Conservation (phyloP, 2,888 invertebrate genomes). For the Caprella mutica region DNA sequence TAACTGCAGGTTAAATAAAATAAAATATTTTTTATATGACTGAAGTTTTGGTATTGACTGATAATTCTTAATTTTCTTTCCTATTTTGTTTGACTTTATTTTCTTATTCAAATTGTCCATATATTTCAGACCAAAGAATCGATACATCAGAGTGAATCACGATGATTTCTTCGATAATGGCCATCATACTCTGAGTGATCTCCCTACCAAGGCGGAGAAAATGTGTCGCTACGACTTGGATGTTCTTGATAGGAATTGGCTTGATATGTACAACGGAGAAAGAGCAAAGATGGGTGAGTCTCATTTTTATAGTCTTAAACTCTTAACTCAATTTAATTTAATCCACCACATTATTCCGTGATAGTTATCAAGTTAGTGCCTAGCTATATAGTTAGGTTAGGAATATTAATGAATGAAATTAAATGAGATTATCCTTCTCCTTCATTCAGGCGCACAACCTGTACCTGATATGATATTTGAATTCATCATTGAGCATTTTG, state of each 20-base stretch:
- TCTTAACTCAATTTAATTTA: too few relatives aligned
- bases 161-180: conserved; percentile 75
- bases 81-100: too few relatives aligned
- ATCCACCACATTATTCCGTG: too few relatives aligned
- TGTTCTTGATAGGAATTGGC: conserved; percentile 82
- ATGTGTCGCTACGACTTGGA: conserved; percentile 92
- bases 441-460: conserved; percentile 26
- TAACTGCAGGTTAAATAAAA: too few relatives aligned
- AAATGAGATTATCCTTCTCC: too few relatives aligned
- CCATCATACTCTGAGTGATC: conserved; percentile 71
- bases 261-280: conserved; percentile 75
- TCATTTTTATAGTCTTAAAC: too few relatives aligned
- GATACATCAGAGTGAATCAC: conserved; percentile 78
- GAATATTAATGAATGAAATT: too few relatives aligned
- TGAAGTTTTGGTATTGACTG: too few relatives aligned
- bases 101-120: too few relatives aligned
- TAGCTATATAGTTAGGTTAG: too few relatives aligned
- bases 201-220: conserved; percentile 76
- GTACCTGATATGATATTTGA: conserved; percentile 32
- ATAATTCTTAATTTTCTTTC: conserved; percentile 46
- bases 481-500: conserved; percentile 69
- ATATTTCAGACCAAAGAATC: conserved; percentile 59
- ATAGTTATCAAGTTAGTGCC: too few relatives aligned
- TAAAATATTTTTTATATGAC: neutral
- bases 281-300: conserved; percentile 51